Evolutionary conservation across 2,888 invertebrate species (phyloP).

Genomic region (Atrina japonica): DNA sequence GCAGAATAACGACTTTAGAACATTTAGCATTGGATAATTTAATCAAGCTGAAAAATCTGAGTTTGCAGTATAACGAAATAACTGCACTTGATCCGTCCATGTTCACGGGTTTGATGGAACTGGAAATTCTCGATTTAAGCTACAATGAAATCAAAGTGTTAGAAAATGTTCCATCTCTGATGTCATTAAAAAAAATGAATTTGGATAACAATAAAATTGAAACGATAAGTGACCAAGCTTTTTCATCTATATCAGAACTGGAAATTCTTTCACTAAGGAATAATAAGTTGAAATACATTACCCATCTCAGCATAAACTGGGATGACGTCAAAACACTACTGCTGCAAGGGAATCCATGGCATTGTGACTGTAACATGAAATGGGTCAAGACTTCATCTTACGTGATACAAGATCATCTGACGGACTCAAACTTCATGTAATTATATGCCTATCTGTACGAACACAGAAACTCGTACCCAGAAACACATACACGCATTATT

Average conservation of each 20-base stretch:
- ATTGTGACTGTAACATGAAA: constrained; percentile 33
- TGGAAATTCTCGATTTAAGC: constrained; percentile 27
- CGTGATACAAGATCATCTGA: background rate
- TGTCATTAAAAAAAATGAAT: constrained; percentile 17
- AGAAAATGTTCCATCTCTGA: constrained; percentile 5
- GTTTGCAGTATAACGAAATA: constrained; percentile 30
- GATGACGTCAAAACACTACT: background rate
- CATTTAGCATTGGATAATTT: constrained; percentile 30
- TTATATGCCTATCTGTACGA: too few species aligned
- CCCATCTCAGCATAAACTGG: constrained; percentile 6
- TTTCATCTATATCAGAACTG: constrained; percentile 1
- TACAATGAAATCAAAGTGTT: constrained; percentile 29
- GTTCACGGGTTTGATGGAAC: constrained; percentile 24
- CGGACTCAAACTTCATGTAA: background rate
- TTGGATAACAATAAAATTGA: constrained; percentile 26
- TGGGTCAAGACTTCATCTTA: background rate
- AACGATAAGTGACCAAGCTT: background rate
- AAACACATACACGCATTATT: too few species aligned
- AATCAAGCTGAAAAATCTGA: constrained; percentile 16
- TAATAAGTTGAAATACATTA: constrained; percentile 18
- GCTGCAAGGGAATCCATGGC: constrained; percentile 26
- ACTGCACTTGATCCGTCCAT: constrained; percentile 10
- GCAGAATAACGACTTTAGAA: constrained; percentile 21
- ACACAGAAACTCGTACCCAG: too few species aligned
- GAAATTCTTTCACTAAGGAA: constrained; percentile 8